Evolutionary conservation across 2,797 vertebrate genomes (phyloP).

Genomic region (Enteromius paludinosus): DNA sequence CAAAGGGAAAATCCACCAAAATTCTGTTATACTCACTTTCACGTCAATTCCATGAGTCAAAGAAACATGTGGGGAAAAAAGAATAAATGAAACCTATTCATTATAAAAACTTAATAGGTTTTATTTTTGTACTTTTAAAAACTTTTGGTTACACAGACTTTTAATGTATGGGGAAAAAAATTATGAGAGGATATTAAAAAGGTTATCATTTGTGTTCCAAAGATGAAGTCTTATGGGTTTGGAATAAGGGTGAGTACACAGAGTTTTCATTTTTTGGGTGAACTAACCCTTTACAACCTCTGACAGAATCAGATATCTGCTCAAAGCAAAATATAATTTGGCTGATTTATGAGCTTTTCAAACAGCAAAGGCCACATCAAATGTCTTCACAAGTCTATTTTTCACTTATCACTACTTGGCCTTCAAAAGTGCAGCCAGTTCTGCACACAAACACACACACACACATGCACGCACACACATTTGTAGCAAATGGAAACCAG

Average conservation of each 20-base stretch:
- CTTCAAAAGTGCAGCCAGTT: neutral
- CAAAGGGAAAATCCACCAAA: neutral
- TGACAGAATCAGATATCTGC: neutral
- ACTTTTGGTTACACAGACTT: neutral
- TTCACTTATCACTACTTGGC: neutral
- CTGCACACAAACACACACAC: neutral
- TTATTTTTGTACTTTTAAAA: neutral
- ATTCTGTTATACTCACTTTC: neutral
- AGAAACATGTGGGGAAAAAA: neutral
- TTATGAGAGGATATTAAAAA: neutral
- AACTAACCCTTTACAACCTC: neutral
- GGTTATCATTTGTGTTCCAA: neutral
- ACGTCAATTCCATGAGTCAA: neutral
- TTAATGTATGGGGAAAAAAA: neutral
- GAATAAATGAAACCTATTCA: neutral
- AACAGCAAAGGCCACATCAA: neutral
- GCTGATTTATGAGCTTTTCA: neutral
- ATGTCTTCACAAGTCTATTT: slow-evolving; percentile 2
- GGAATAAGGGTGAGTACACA: neutral
- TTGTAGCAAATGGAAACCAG: neutral
- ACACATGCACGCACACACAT: neutral
- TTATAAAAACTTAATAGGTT: too few relatives aligned
- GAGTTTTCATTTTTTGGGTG: neutral
- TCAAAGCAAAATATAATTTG: neutral
- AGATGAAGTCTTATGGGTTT: neutral